Evolutionary conservation across 2,113 vertebrate species (phyloP).

Genomic region (Pelecanus crispus): DNA sequence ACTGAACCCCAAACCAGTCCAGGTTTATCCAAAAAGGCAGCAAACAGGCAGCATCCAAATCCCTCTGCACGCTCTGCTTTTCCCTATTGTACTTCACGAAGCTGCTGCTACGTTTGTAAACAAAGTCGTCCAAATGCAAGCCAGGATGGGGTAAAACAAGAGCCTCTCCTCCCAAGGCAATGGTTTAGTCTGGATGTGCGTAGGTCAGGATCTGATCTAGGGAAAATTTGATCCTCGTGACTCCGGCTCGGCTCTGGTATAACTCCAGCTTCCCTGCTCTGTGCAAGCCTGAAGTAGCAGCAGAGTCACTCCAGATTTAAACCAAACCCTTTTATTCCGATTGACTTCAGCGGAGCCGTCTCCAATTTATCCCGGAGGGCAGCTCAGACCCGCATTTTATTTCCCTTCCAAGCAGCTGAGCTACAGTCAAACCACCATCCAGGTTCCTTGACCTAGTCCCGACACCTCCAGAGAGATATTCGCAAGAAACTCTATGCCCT

Average conservation of each 20-base stretch:
- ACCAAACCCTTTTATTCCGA: background rate
- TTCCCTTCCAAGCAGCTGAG: background rate
- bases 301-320: background rate
- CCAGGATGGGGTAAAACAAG: background rate
- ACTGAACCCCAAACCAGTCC: background rate
- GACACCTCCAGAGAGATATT: background rate
- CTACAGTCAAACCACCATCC: background rate
- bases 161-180: background rate
- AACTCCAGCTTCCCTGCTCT: background rate
- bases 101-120: constrained; percentile 4
- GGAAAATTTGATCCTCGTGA: background rate
- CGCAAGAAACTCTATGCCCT: background rate
- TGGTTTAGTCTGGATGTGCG: fast-evolving
- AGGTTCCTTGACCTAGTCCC: constrained; percentile 25
- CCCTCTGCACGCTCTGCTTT: background rate
- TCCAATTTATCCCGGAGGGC: background rate
- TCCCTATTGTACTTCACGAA: background rate
- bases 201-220: background rate
- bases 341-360: fast-evolving
- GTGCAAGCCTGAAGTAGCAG: background rate
- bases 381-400: background rate
- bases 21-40: background rate
- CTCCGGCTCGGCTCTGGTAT: background rate
- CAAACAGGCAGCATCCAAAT: fast-evolving
- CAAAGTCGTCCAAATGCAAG: background rate